Percentiles rank a stretch among this genome's conserved stretches.
These are phyloP conservation scores for Troides aeacus DNA, from an alignment of 2,888 invertebrate species.

Conservation along the genomic window DNA sequence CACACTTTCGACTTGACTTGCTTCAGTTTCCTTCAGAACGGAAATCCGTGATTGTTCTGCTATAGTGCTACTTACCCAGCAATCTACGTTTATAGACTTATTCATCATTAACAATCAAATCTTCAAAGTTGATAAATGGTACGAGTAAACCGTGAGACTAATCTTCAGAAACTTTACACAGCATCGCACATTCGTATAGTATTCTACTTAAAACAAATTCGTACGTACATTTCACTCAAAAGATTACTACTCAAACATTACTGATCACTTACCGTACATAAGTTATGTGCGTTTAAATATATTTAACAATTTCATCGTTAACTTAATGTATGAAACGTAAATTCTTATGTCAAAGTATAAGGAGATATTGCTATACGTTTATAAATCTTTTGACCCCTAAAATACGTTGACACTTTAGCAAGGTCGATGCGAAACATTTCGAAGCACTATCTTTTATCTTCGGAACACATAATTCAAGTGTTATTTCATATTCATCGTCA, in stretches of 20 bases:
- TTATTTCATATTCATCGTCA: conserved; percentile 28
- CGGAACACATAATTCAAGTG: conserved; percentile 26
- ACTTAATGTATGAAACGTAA: not conserved
- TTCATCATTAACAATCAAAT: too few species aligned
- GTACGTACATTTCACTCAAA: not conserved
- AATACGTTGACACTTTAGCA: conserved; percentile 28
- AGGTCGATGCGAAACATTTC: conserved; percentile 25
- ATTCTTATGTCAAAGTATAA: conserved; percentile 15
- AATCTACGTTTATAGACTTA: too few species aligned
- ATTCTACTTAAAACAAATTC: not conserved
- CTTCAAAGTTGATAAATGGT: too few species aligned
- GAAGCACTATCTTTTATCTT: conserved; percentile 28
- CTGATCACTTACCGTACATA: not conserved
- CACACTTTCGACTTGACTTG: too few species aligned
- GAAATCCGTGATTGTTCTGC: too few species aligned
- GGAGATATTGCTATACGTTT: conserved; percentile 20
- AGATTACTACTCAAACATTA: not conserved
- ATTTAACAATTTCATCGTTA: not conserved
- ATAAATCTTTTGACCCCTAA: conserved; percentile 28
- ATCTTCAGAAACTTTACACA: too few species aligned
- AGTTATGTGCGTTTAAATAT: not conserved
- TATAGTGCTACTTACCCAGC: too few species aligned
- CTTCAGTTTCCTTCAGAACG: too few species aligned
- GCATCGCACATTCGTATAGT: too few species aligned
- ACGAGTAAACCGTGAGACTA: too few species aligned